Evolutionary conservation across 2,888 invertebrate genomes (phyloP), one percentile per base, ranked within the genome.

Genomic region (Epsilonema sp.): DNA sequence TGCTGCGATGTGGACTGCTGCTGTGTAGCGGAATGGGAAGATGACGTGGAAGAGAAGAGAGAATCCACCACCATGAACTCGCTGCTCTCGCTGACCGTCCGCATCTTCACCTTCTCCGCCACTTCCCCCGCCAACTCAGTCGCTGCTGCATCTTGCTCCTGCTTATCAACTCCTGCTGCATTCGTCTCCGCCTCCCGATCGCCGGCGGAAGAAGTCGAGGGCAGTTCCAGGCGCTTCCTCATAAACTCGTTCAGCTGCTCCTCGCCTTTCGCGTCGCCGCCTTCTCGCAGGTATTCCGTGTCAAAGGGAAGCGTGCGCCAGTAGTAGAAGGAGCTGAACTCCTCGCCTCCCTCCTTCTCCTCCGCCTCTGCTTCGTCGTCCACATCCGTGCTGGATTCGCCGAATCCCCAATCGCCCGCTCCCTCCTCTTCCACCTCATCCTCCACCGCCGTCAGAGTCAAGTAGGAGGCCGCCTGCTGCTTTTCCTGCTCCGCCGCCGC

Each of bases 201-300:
- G 53, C 75, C 73, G 13, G 74, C 74, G 25, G 67, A 65, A 50
- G 69, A 67, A 59, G 73, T 74, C 60, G 73, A 74, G 4, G 69
- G 70, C 16, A 8, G 3, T 4, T 5, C 19, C 43, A 16, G 43
- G n/a, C 2, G 3, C 8, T 2, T 46, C 25, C 26, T 45, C 2
- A 23, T 20, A 19, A 46, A 25, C 11, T 13, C 22, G 16, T 16
- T n/a, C n/a, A n/a, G n/a, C n/a, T n/a, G n/a, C n/a, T n/a, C n/a
- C n/a, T n/a, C n/a, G n/a, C n/a, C n/a, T n/a, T n/a, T 44, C 16
- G 21, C 46, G 23, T 13, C 45, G 20, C 22, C 23, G 21, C 43
- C 46, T 16, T 22, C 40, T 5, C 8, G 8, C 11, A 11, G 8
- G 11, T 22, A 22, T 5, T n/a, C 5, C 8, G 8, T n/a, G 8